Percentiles rank a stretch among this genome's conserved stretches.
phyloP scores from a whole-genome alignment of 2,113 vertebrate genomes.

The Loxodonta africana region DNA sequence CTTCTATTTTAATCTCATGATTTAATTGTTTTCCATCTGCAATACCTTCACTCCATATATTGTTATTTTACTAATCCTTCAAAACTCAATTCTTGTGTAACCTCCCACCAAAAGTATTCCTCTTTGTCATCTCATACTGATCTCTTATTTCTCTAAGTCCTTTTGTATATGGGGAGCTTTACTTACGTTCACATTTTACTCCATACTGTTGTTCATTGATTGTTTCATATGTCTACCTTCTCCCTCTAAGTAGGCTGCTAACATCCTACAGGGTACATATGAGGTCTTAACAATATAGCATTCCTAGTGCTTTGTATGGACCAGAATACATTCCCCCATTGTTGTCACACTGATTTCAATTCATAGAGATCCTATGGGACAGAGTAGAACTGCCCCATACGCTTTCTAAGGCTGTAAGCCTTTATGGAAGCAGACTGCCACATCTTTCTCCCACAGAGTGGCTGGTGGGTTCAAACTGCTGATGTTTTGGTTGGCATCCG shows the following conservation, averaged over 20 bases:
- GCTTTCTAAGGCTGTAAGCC: background rate
- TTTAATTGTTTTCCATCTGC: background rate
- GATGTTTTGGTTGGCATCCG: no score
- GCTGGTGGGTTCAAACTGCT: no score
- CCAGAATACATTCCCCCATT: no score
- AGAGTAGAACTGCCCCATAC: background rate
- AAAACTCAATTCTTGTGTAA: background rate
- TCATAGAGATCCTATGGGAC: no score
- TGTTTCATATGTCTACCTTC: background rate
- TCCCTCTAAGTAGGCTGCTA: background rate
- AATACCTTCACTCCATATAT: background rate
- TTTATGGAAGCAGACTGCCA: background rate
- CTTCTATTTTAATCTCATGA: background rate
- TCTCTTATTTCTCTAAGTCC: background rate
- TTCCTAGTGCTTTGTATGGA: background rate
- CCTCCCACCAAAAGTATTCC: background rate
- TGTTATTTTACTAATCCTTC: background rate
- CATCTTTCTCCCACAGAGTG: no score
- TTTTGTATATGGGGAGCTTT: background rate
- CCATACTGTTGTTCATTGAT: background rate
- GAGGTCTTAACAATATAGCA: background rate
- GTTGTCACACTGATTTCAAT: no score
- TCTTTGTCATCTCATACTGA: background rate
- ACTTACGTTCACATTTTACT: background rate
- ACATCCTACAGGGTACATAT: background rate